Percentiles rank a stretch among this genome's conserved stretches.
Conservation (phyloP, 2,797 vertebrate species). For the Sebastes minor region DNA sequence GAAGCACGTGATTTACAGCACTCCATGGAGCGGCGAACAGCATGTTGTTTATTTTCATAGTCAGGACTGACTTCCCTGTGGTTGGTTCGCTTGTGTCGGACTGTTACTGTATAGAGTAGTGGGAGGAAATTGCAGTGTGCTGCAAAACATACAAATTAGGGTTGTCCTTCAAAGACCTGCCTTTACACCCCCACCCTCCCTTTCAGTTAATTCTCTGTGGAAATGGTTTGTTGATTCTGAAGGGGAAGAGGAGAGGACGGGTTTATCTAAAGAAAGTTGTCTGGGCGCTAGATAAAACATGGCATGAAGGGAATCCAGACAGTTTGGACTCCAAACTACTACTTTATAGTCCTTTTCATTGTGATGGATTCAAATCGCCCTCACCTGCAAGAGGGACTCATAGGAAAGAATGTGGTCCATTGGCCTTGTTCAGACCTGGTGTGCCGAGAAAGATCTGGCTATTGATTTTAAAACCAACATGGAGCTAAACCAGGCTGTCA, state of each 20-base stretch:
- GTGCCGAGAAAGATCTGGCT: neutral
- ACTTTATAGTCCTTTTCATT: neutral
- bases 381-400: neutral
- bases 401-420: neutral
- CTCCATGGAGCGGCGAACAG: neutral
- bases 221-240: neutral
- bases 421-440: neutral
- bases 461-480: neutral
- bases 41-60: conserved; percentile 22
- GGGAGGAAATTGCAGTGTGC: conserved; percentile 14
- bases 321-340: neutral
- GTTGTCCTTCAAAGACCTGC: neutral
- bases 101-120: neutral
- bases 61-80: conserved; percentile 16
- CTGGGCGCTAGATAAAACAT: neutral
- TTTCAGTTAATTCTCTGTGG: neutral
- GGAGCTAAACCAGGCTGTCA: neutral
- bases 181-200: neutral
- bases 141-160: conserved; percentile 14
- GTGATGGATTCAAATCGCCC: neutral
- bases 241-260: neutral
- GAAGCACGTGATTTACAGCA: conserved; percentile 13
- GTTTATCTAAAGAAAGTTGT: neutral
- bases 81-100: conserved; percentile 7
- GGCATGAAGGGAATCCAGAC: neutral